Conservation (phyloP, 92 coral and sea anemone species). For the Anthopleura xanthogrammica region DNA sequence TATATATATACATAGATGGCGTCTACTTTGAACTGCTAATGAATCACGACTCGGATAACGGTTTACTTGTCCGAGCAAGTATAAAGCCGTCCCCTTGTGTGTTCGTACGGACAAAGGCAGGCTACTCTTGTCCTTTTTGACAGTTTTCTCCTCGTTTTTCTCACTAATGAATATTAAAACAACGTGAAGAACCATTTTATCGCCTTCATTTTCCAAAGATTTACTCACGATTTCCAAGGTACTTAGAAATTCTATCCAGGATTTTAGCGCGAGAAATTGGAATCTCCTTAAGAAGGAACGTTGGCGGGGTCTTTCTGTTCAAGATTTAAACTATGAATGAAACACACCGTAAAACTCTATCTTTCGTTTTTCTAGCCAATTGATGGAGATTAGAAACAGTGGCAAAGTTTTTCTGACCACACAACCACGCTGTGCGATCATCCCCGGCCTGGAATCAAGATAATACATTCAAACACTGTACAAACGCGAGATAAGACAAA, state of each 20-base stretch:
- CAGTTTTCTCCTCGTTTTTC: neutral
- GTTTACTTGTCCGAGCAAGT: neutral
- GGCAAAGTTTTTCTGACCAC: neutral
- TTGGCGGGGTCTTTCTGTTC: neutral
- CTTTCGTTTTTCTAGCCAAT: neutral
- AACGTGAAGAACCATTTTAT: neutral
- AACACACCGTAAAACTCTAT: neutral
- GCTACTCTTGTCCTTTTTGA: neutral
- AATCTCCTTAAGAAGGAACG: neutral
- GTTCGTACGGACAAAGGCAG: neutral
- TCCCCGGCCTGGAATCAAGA: neutral
- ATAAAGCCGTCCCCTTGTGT: neutral
- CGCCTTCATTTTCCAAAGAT: neutral
- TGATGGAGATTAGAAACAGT: constrained; percentile 3
- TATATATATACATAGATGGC: neutral
- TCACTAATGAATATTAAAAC: constrained; percentile 19
- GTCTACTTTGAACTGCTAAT: neutral
- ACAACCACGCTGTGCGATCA: neutral
- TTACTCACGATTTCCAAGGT: neutral
- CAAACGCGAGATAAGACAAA: neutral
- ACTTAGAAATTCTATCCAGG: neutral
- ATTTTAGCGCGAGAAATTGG: neutral
- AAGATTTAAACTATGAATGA: neutral
- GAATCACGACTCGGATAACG: neutral
- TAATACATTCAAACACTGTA: neutral